Evolutionary conservation across 1,140 invertebrate genomes (phyloP).

Genomic region (Stenopsyche tienmushanensis): DNA sequence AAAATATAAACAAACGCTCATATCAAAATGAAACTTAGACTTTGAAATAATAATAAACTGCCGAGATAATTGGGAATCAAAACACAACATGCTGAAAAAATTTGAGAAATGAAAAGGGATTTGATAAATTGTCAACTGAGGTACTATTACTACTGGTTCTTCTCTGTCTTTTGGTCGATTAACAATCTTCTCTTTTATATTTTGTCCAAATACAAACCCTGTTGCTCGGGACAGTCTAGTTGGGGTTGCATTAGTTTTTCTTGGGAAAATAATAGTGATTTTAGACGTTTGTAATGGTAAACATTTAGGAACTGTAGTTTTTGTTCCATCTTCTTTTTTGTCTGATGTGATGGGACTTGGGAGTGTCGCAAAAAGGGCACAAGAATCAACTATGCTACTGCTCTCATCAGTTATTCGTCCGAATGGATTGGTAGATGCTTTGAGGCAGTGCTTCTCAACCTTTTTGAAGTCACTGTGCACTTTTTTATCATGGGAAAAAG

Average conservation of each 20-base stretch:
- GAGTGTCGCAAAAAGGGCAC: constrained; percentile 16
- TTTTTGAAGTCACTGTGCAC: no score
- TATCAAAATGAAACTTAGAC: no score
- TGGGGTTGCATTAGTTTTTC: constrained; percentile 45
- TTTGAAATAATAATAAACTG: no score
- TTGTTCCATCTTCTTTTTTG: constrained; percentile 37
- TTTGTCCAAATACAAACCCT: constrained; percentile 89
- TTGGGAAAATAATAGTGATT: constrained; percentile 47
- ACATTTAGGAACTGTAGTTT: constrained; percentile 49
- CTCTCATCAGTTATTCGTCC: constrained; percentile 44
- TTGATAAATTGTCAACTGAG: constrained; percentile 49
- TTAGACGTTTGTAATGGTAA: constrained; percentile 50
- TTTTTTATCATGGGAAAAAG: no score
- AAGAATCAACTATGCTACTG: constrained; percentile 26
- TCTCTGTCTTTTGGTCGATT: constrained; percentile 44
- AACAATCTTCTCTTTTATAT: constrained; percentile 80
- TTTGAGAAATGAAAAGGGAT: no score
- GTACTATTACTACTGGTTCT: constrained; percentile 44
- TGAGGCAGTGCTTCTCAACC: no score
- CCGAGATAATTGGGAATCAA: no score
- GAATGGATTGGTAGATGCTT: constrained; percentile 49
- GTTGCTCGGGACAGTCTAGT: constrained; percentile 48
- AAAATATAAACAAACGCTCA: no score
- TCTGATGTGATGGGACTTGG: background rate
- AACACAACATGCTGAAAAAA: no score